Base-by-base conservation (phyloP, 2,888 invertebrate species). In the Metallyticus violacea region DNA sequence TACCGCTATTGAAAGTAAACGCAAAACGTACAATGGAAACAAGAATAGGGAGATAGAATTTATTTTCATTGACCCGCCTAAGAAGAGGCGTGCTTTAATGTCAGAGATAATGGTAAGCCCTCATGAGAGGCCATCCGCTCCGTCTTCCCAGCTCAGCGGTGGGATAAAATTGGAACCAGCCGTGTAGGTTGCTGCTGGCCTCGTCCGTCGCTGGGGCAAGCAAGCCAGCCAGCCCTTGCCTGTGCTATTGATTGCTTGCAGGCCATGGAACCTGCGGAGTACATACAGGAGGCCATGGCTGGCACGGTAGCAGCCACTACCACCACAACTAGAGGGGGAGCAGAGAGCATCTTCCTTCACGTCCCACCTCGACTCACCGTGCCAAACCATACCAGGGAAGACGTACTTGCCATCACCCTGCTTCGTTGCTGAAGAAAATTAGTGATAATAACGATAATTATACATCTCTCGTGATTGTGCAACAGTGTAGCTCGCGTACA, bases 221-320 rank as follows among this genome's bases (percentile, higher is more conserved):
- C 78, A 78, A 78, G 79, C 85, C 85, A 85, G 77, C 77, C 84
- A 22, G 26, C 29, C 83, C 29, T 27, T 79, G 79, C 79, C 79
- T 26, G 26, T 26, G 85, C 85, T 85, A 85, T 85, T 79, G 85
- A 85, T 85, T 85, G 85, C 85, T 40, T 78, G 85, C 79, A 27
- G 79, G 79, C 79, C 78, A 83, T 83, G 83, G 82, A 83, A 83
- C 77, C 83, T 83, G 77, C 83, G 29, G 83, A 83, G 83, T 62
- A 62, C 40, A 62, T 62, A 62, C 40, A 62, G 40, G 40, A 62
- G 40, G 40, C 40, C 40, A 62, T 62, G 40, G 40, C 40, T 62
- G 40, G 40, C 40, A 62, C 40, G 40, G 40, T 62, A 62, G 40
- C 15, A 62, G 40, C 40, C 40, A 62, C 40, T 62, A 62, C 40